Base-by-base conservation (phyloP, 2,888 invertebrate genomes). In the Diloba caeruleocephala region DNA sequence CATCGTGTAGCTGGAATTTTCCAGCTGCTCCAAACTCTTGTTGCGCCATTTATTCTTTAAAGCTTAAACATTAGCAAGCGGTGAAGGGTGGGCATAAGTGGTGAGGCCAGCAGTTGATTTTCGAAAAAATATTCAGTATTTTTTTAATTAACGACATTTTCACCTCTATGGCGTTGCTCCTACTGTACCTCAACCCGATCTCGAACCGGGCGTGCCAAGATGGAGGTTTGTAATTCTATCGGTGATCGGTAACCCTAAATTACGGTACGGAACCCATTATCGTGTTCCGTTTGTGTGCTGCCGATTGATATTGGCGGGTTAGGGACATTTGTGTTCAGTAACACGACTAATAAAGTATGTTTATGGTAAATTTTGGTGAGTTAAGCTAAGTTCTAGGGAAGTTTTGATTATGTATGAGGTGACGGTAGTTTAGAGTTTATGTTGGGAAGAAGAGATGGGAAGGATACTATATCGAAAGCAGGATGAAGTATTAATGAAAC, bases 191-290 rank as follows among this genome's bases (percentile, higher is more conserved):
- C 62, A 29, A 60, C 37, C 74, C 45, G 36, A 44, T 45, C 50
- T 61, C 67, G 65, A 73, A 74, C 69, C 71, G 70, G 58, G 68
- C 66, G 66, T 57, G 66, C 74, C 76, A 78, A 84, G 84, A 85
- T 82, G 73, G 81, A 76, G 82, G 82, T 83, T 78, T 74, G 76
- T 83, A 78, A 82, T 86, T 82, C 84, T 77, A 84, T 81, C 62
- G 81, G 76, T 75, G 75, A 83, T 83, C 79, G 67, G 64, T 71
- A 78, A 79, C 79, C 81, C 81, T 81, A 82, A 84, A 85, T 86
- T 84, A 82, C 84, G 82, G 80, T 79, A 59, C 79, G 76, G 74
- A 71, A 74, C 75, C 74, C 78, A 76, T 80, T 74, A 78, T 75
- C 66, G 76, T 64, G 71, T 75, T 72, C 77, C 74, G 75, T 78